Percentiles rank a stretch among this genome's conserved stretches.
These are phyloP conservation scores for Callyntrura sp. DNA, from an alignment of 2,888 invertebrate species.

Conservation along the genomic window DNA sequence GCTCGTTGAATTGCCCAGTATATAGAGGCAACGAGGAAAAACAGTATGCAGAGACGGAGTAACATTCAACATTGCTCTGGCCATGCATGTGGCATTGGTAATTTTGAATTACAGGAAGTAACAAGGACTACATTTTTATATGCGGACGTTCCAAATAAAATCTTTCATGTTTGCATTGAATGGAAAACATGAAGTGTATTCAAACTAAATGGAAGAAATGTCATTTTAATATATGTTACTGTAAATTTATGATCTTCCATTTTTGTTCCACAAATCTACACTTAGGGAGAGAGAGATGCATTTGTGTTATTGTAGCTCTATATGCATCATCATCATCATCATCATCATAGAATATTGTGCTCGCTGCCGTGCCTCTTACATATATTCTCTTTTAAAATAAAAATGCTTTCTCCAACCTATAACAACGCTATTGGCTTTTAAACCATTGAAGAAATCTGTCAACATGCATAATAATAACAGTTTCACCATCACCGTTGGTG, in stretches of 20 bases:
- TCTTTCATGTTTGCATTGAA: conserved; percentile 35
- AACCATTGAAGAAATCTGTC: no score
- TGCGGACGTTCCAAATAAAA: conserved; percentile 19
- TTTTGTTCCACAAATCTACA: not conserved
- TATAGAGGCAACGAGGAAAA: not conserved
- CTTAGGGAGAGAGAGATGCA: not conserved
- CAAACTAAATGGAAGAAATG: conserved; percentile 47
- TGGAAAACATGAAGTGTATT: conserved; percentile 30
- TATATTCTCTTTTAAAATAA: no score
- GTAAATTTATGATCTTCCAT: conserved; percentile 45
- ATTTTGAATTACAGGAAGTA: conserved; percentile 42
- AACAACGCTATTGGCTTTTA: no score
- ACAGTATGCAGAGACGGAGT: no score
- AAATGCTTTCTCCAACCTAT: no score
- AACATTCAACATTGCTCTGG: not conserved
- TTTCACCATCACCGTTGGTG: no score
- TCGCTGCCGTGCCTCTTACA: no score
- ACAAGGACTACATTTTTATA: conserved; percentile 34
- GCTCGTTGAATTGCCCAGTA: conserved; percentile 32
- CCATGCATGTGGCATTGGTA: conserved; percentile 47
- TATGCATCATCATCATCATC: no score
- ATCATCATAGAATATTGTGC: no score
- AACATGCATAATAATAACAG: no score
- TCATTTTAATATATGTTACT: conserved; percentile 52
- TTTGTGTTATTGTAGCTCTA: not conserved